These are phyloP conservation scores for Halocynthia aurantium DNA, from an alignment of 23 tunicate genomes.

Conservation along the genomic window DNA sequence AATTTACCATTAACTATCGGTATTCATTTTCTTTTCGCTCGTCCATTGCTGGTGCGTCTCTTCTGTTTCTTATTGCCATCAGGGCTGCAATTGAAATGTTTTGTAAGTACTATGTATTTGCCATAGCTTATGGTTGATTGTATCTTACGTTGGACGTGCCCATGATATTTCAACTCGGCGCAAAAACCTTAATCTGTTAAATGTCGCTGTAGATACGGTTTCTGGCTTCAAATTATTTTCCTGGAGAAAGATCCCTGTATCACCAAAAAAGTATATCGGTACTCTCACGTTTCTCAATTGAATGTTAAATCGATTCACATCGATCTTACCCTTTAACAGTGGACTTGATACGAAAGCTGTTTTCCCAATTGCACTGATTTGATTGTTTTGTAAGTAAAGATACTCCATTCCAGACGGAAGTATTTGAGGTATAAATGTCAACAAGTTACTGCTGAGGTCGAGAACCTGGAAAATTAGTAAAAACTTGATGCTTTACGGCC, in stretches of 20 bases:
- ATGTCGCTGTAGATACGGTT: conserved; percentile 12
- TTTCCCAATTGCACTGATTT: conserved; percentile 12
- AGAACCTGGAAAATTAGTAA: conserved; percentile 2
- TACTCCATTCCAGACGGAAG: conserved; percentile 34
- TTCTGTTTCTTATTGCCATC: no score
- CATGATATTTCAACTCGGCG: conserved; percentile 31
- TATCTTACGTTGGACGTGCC: conserved; percentile 9
- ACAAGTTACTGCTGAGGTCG: conserved; percentile 33
- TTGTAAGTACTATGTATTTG: not conserved
- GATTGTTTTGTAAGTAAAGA: conserved; percentile 21
- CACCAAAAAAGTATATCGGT: not conserved
- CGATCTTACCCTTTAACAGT: conserved; percentile 32
- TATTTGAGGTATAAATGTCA: conserved; percentile 6
- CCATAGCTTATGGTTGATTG: not conserved
- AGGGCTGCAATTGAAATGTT: no score
- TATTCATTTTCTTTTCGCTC: no score
- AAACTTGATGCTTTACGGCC: not conserved
- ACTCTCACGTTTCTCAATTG: not conserved
- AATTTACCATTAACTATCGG: no score
- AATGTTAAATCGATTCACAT: not conserved
- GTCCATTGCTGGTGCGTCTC: no score
- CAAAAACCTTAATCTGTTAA: conserved; percentile 7
- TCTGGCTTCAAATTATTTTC: conserved; percentile 27
- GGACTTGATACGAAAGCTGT: conserved; percentile 24
- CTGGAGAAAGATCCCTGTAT: conserved; percentile 25